Conservation (phyloP, 2,113 vertebrate genomes). For the Siniperca knerii region DNA sequence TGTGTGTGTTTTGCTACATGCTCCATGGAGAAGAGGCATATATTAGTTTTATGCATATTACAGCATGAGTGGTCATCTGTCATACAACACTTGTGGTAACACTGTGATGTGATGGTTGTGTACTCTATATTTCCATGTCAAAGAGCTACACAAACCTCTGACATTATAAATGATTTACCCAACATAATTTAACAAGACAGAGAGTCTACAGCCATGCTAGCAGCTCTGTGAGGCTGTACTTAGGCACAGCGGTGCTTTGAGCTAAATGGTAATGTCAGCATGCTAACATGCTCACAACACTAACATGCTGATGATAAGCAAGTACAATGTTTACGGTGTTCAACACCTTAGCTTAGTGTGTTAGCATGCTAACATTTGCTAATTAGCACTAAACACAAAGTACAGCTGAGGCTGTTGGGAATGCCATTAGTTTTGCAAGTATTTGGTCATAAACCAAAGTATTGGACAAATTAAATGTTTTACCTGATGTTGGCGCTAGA, state of each 20-base stretch:
- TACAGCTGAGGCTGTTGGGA: not conserved
- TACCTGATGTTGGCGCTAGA: not conserved
- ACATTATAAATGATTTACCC: not conserved
- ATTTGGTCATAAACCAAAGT: not conserved
- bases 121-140: slow-evolving; percentile 18
- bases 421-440: not conserved
- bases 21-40: not conserved
- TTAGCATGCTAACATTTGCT: not conserved
- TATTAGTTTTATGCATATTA: slow-evolving; percentile 14
- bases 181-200: not conserved
- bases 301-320: not conserved
- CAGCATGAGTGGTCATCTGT: slow-evolving; percentile 2
- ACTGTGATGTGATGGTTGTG: not conserved
- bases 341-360: not conserved
- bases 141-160: slow-evolving; percentile 22
- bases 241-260: not conserved
- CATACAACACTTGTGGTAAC: not conserved
- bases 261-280: not conserved
- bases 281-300: not conserved
- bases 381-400: not conserved
- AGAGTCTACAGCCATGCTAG: not conserved
- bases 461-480: not conserved
- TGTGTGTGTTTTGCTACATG: not conserved
- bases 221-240: not conserved
- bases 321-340: not conserved